These are phyloP conservation scores for Baccha elongata DNA, from an alignment of 2,888 invertebrate species.

Conservation along the genomic window DNA sequence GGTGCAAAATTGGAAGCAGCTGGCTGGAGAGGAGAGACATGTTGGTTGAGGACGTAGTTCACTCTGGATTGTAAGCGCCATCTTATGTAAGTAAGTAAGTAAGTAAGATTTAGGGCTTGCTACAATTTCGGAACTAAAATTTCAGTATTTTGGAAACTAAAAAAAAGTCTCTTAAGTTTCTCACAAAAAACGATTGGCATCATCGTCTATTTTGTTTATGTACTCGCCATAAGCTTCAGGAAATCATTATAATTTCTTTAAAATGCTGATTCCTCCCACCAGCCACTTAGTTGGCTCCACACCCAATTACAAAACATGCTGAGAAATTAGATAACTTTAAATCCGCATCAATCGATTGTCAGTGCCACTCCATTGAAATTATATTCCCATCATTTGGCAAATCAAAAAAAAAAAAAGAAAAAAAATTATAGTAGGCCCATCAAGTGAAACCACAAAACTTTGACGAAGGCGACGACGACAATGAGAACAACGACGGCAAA, in stretches of 20 bases:
- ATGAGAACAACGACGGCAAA: background rate
- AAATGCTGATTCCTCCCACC: constrained; percentile 11
- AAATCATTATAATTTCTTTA: constrained; percentile 26
- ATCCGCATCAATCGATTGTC: constrained; percentile 47
- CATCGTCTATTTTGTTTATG: constrained; percentile 1
- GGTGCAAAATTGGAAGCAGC: too few relatives aligned
- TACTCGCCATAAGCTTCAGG: constrained; percentile 20
- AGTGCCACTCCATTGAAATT: constrained; percentile 9
- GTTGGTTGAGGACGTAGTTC: too few relatives aligned
- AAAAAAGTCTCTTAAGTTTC: too few relatives aligned
- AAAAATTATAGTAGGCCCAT: constrained; percentile 32
- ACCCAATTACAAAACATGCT: constrained; percentile 21
- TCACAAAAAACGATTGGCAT: constrained; percentile 5
- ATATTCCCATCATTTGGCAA: constrained; percentile 33
- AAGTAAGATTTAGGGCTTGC: too few relatives aligned
- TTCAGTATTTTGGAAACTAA: background rate
- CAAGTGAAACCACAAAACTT: constrained; percentile 17
- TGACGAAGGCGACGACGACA: constrained; percentile 10
- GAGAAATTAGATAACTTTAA: constrained; percentile 35
- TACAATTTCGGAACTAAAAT: background rate
- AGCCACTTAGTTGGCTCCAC: constrained; percentile 20
- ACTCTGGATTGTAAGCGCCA: too few relatives aligned
- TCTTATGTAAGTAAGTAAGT: too few relatives aligned
- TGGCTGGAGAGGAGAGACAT: too few relatives aligned
- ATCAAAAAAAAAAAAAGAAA: constrained; percentile 3